Evolutionary conservation across 2,888 invertebrate species (phyloP).

Genomic region (Keiferia lycopersicella): DNA sequence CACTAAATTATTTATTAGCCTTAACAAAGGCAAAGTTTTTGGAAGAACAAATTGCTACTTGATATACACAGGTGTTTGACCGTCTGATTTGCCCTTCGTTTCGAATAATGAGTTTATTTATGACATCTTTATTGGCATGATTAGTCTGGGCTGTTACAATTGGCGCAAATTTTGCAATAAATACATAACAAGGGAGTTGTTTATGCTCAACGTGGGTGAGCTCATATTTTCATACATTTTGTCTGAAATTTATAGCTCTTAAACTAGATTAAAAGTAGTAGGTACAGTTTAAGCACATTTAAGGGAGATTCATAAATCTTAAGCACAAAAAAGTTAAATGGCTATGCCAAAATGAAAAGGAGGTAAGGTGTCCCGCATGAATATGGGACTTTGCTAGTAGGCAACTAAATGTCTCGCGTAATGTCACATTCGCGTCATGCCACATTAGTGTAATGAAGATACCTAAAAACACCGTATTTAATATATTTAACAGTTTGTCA

Average conservation of each 20-base stretch:
- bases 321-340: background rate
- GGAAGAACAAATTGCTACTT: slow-evolving; percentile 61
- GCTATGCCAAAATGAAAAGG: background rate
- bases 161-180: slow-evolving; percentile 47
- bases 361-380: too few species aligned
- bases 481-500: too few species aligned
- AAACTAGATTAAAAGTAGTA: background rate
- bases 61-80: slow-evolving; percentile 75
- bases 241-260: background rate
- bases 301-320: too few species aligned
- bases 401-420: too few species aligned
- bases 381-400: too few species aligned
- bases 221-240: background rate
- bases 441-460: too few species aligned
- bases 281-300: background rate
- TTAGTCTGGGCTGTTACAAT: slow-evolving; percentile 57
- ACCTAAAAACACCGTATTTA: too few species aligned
- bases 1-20: slow-evolving; percentile 65
- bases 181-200: slow-evolving; percentile 52
- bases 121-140: slow-evolving; percentile 57
- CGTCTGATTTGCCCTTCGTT: slow-evolving; percentile 51
- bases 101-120: slow-evolving; percentile 63
- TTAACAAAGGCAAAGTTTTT: slow-evolving; percentile 61
- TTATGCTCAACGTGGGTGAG: slow-evolving; percentile 43
- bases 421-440: too few species aligned